phyloP scores from a whole-genome alignment of 2,113 vertebrate species.

The Tichodroma muraria region DNA sequence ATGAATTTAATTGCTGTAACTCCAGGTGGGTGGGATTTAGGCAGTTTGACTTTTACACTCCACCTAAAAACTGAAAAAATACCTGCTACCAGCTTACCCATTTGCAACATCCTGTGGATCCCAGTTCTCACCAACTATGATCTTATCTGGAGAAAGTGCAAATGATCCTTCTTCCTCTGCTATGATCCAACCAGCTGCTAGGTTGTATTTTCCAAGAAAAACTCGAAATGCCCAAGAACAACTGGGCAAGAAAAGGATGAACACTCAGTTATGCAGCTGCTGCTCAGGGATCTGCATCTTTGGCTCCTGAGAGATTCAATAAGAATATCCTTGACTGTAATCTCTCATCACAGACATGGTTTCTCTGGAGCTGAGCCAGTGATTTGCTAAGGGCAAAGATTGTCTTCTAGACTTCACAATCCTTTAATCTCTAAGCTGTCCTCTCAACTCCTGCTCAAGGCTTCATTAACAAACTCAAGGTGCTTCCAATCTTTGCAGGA shows the following conservation, averaged over 20 bases:
- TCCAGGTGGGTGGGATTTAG: not conserved
- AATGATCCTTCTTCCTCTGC: conserved; percentile 61
- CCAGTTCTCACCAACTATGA: conserved; percentile 78
- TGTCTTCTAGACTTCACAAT: not conserved
- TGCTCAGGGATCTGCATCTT: not conserved
- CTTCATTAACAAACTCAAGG: not conserved
- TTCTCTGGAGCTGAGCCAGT: not conserved
- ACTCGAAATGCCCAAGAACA: conserved; percentile 69
- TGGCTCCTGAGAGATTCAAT: not conserved
- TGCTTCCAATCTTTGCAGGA: not conserved
- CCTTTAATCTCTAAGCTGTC: not conserved
- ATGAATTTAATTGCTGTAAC: not conserved
- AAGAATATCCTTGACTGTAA: not conserved
- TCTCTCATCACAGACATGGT: not conserved
- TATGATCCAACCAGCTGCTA: too few species aligned
- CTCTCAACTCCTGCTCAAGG: not conserved
- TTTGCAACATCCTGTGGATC: not conserved
- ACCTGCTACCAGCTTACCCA: conserved; percentile 29
- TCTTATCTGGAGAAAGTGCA: conserved; percentile 56
- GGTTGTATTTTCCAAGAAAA: conserved; percentile 76
- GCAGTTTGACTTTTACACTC: not conserved
- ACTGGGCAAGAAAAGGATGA: not conserved
- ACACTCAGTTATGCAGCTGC: not conserved
- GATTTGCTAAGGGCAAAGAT: not conserved
- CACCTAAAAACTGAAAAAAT: not conserved